Percentiles rank a stretch among this genome's conserved stretches.
These are phyloP conservation scores for Psephotus haematonotus DNA, from an alignment of 2,113 vertebrate species.

Conservation along the genomic window DNA sequence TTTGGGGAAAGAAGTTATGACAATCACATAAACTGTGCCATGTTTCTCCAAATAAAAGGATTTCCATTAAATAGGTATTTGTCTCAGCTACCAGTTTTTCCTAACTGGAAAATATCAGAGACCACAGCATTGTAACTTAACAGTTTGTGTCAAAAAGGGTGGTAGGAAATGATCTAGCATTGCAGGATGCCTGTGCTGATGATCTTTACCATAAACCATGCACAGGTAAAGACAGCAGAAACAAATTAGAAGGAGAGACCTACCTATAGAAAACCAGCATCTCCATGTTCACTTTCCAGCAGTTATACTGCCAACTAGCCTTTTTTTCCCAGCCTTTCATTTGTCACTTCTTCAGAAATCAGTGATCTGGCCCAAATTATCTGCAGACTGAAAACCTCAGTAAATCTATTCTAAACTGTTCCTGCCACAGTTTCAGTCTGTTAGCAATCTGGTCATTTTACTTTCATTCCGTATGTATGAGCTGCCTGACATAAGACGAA, in stretches of 20 bases:
- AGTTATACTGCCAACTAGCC: neutral
- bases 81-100: neutral
- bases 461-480: neutral
- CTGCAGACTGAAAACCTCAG: neutral
- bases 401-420: neutral
- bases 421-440: neutral
- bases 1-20: neutral
- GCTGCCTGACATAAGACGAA: neutral
- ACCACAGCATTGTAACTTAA: neutral
- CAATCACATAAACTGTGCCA: neutral
- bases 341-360: neutral
- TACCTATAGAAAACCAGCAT: neutral
- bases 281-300: neutral
- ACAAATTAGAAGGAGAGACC: neutral
- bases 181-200: neutral
- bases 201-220: neutral
- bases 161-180: neutral
- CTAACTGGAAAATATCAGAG: neutral
- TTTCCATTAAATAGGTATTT: neutral
- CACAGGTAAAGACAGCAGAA: neutral
- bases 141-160: neutral
- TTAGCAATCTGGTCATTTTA: neutral
- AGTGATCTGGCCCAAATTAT: neutral
- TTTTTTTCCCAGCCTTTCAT: neutral
- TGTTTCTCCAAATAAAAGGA: neutral